Percentiles rank a stretch among this genome's conserved stretches.
These are phyloP conservation scores for Meteorus sp. DNA, from an alignment of 1,140 invertebrate species.

Conservation along the genomic window DNA sequence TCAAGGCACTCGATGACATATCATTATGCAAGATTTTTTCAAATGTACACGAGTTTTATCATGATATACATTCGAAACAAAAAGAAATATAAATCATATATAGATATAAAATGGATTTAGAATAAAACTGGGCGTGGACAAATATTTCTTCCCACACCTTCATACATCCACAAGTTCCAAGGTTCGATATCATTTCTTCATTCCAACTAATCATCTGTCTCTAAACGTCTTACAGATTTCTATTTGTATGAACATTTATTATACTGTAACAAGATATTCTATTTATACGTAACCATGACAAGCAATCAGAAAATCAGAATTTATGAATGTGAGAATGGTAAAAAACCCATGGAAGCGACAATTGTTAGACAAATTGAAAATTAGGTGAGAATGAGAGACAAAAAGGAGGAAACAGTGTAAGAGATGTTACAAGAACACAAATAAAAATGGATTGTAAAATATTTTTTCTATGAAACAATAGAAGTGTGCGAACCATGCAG, in stretches of 20 bases:
- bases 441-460: neutral
- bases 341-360: too few relatives aligned
- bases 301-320: neutral
- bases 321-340: too few relatives aligned
- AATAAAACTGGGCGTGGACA: neutral
- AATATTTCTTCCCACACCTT: conserved; percentile 19
- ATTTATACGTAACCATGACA: neutral
- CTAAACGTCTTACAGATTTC: neutral
- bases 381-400: too few relatives aligned
- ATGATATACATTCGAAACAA: neutral
- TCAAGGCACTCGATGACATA: too few relatives aligned
- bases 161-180: neutral
- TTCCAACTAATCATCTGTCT: conserved; percentile 16
- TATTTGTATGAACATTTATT: conserved; percentile 21
- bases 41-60: neutral
- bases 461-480: neutral
- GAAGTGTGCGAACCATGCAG: neutral
- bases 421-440: too few relatives aligned
- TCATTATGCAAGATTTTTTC: too few relatives aligned
- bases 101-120: neutral
- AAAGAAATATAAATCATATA: neutral
- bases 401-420: too few relatives aligned
- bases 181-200: conserved; percentile 13
- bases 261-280: conserved; percentile 7
- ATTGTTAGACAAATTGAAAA: too few relatives aligned